Percentiles rank a stretch among this genome's conserved stretches.
Conservation (phyloP, 2,797 vertebrate species). For the Rhabdomys pumilio region DNA sequence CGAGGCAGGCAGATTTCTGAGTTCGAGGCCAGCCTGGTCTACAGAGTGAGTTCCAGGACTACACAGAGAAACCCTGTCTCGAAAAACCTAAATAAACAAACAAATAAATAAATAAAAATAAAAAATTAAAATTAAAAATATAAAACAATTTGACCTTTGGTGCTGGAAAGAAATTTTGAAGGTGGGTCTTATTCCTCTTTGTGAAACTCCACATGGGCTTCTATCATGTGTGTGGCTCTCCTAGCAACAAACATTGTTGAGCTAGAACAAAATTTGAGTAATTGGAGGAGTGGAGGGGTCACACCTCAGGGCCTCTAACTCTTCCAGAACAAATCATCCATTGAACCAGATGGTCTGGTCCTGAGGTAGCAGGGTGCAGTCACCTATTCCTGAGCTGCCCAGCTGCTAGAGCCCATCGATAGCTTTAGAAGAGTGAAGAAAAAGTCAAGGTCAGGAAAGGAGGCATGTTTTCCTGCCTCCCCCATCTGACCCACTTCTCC, state of each 20-base stretch:
- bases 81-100: no score
- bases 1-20: no score
- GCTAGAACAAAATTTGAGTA: not conserved
- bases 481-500: conserved; percentile 57
- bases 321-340: not conserved
- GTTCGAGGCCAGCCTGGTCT: no score
- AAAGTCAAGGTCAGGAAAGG: not conserved
- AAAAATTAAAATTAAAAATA: no score
- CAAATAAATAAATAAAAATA: no score
- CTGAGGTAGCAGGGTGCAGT: not conserved
- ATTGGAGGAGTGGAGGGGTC: not conserved
- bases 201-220: not conserved
- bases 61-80: no score
- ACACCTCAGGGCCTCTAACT: not conserved
- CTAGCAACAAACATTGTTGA: not conserved
- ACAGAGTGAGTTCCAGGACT: no score
- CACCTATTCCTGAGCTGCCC: not conserved
- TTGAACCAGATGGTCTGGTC: not conserved
- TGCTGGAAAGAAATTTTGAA: not conserved
- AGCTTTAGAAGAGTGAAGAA: not conserved
- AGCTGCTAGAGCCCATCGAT: not conserved
- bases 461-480: not conserved
- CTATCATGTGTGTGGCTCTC: not conserved
- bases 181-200: not conserved
- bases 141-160: not conserved